phyloP scores from a whole-genome alignment of 2,113 vertebrate species.

The Eptesicus fuscus region DNA sequence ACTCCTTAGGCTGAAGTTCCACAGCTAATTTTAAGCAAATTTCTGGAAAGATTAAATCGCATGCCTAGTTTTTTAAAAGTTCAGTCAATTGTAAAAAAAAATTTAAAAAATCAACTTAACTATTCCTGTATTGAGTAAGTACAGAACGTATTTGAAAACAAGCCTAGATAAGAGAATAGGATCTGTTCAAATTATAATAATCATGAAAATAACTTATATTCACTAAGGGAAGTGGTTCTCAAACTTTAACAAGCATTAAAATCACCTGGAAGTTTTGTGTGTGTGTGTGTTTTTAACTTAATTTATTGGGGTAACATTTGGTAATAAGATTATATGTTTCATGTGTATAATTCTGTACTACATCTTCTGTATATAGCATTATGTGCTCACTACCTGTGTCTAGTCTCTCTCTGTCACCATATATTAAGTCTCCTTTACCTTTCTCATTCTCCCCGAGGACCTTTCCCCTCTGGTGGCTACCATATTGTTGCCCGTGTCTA shows the following conservation, averaged over 20 bases:
- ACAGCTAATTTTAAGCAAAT: not conserved
- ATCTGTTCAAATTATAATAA: not conserved
- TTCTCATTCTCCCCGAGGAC: not conserved
- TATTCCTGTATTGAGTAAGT: not conserved
- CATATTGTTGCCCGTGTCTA: not conserved
- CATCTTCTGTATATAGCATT: not conserved
- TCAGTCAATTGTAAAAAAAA: not conserved
- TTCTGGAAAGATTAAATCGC: not conserved
- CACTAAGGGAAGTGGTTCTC: not conserved
- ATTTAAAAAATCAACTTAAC: not conserved
- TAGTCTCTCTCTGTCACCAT: not conserved
- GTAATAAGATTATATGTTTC: not conserved
- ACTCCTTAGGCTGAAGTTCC: not conserved
- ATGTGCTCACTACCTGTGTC: not conserved
- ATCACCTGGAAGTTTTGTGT: not conserved
- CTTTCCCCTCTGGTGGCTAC: not conserved
- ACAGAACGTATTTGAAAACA: not conserved
- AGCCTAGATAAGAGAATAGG: not conserved
- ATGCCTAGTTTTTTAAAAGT: not conserved
- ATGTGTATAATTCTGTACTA: not conserved
- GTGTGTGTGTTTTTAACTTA: not conserved
- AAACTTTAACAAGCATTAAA: not conserved
- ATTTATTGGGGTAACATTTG: not conserved
- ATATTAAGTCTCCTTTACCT: not conserved
- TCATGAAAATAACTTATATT: not conserved